These are phyloP conservation scores for Drosophila repleta DNA, from an alignment of 1,140 invertebrate genomes.

Conservation along the genomic window DNA sequence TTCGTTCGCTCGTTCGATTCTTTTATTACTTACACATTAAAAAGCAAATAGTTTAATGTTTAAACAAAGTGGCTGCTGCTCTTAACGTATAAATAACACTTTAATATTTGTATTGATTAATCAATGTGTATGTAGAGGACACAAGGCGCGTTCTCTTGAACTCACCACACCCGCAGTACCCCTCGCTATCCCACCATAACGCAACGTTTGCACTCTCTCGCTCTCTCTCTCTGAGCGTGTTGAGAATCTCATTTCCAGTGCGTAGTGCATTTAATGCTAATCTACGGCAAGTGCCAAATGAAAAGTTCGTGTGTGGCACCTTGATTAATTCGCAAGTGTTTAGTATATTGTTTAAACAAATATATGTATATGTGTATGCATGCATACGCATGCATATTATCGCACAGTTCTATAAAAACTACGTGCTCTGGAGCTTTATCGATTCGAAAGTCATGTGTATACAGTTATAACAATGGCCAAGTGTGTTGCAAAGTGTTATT, in stretches of 20 bases:
- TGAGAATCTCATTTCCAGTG: constrained; percentile 56
- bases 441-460: constrained; percentile 17
- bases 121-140: constrained; percentile 57
- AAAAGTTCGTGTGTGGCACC: constrained; percentile 44
- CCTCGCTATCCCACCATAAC: constrained; percentile 11
- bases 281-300: constrained; percentile 29
- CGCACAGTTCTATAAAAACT: constrained; percentile 6
- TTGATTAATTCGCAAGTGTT: constrained; percentile 36
- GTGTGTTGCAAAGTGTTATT: constrained; percentile 30
- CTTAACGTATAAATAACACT: constrained; percentile 9
- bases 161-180: constrained; percentile 61
- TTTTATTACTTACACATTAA: not conserved
- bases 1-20: constrained; percentile 25
- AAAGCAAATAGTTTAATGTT: constrained; percentile 9
- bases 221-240: constrained; percentile 13
- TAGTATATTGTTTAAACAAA: constrained; percentile 18
- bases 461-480: constrained; percentile 35
- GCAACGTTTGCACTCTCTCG: constrained; percentile 11
- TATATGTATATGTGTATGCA: not conserved
- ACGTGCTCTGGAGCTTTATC: constrained; percentile 8
- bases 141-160: constrained; percentile 37
- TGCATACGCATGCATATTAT: constrained; percentile 13
- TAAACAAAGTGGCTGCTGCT: not conserved
- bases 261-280: constrained; percentile 65
- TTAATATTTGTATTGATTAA: constrained; percentile 49